Conservation (phyloP, 2,888 invertebrate genomes). For the Altica lythri region DNA sequence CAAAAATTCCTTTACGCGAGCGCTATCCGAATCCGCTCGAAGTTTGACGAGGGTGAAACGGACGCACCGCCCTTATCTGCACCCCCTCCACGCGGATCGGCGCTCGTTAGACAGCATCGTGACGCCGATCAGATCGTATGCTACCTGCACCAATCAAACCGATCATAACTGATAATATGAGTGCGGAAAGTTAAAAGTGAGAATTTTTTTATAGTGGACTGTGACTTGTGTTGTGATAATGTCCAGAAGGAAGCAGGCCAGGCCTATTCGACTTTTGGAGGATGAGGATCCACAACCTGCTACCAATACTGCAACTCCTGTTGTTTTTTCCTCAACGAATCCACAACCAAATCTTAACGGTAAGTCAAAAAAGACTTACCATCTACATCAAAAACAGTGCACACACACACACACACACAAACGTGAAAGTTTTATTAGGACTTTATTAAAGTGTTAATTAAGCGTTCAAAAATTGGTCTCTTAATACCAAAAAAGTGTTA, state of each 20-base stretch:
- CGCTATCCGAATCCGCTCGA: slow-evolving; percentile 49
- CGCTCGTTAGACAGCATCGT: slow-evolving; percentile 57
- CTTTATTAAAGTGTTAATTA: too few species aligned
- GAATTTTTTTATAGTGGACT: slow-evolving; percentile 43
- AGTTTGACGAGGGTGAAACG: slow-evolving; percentile 53
- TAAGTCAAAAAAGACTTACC: slow-evolving; percentile 45
- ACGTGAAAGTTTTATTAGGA: too few species aligned
- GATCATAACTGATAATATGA: slow-evolving; percentile 46
- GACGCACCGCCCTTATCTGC: slow-evolving; percentile 56
- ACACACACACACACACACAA: too few species aligned
- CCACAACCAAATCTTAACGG: slow-evolving; percentile 46
- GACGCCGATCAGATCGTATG: slow-evolving; percentile 57
- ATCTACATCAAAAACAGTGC: too few species aligned
- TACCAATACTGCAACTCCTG: slow-evolving; percentile 42
- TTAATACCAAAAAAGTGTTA: too few species aligned
- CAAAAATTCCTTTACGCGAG: slow-evolving; percentile 45
- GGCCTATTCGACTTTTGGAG: slow-evolving; percentile 61
- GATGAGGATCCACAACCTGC: slow-evolving; percentile 60
- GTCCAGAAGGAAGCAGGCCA: slow-evolving; percentile 63
- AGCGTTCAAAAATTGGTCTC: too few species aligned
- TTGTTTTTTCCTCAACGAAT: slow-evolving; percentile 37
- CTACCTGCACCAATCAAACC: slow-evolving; percentile 51
- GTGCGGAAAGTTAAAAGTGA: slow-evolving; percentile 43
- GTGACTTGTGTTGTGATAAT: slow-evolving; percentile 53
- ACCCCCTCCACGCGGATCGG: slow-evolving; percentile 55